Conservation (phyloP, 2,113 vertebrate genomes). For the Raja brachyura region DNA sequence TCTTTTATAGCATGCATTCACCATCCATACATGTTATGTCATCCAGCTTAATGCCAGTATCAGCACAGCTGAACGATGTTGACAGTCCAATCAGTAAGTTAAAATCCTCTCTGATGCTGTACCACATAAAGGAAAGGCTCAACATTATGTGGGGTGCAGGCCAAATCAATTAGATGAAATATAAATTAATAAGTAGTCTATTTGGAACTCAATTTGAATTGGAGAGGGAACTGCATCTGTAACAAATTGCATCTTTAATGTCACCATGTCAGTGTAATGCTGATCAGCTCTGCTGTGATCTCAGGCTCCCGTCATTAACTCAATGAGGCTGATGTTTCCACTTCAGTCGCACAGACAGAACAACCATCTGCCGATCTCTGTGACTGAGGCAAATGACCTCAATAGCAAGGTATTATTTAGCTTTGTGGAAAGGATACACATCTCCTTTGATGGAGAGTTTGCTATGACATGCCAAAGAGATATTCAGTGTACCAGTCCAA, state of each 20-base stretch:
- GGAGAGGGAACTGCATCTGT: background rate
- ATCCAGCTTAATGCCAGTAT: background rate
- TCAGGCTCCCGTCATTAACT: background rate
- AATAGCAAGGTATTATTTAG: background rate
- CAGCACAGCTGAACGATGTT: background rate
- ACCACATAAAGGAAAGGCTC: background rate
- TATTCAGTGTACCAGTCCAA: background rate
- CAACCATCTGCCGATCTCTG: background rate
- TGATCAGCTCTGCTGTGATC: background rate
- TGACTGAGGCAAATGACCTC: background rate
- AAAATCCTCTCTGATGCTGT: background rate
- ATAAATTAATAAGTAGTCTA: background rate
- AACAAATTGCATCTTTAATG: background rate
- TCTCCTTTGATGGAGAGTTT: background rate
- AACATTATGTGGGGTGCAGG: background rate
- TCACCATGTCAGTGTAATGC: background rate
- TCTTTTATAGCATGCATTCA: background rate
- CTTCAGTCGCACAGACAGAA: background rate
- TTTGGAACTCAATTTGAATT: constrained; percentile 12
- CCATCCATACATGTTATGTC: background rate
- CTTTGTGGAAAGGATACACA: background rate
- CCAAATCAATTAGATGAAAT: background rate
- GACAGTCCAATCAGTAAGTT: background rate
- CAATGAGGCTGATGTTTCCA: background rate
- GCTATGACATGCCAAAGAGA: background rate